These are phyloP conservation scores for Anticlea derivata DNA, from an alignment of 2,888 invertebrate species.

Conservation along the genomic window DNA sequence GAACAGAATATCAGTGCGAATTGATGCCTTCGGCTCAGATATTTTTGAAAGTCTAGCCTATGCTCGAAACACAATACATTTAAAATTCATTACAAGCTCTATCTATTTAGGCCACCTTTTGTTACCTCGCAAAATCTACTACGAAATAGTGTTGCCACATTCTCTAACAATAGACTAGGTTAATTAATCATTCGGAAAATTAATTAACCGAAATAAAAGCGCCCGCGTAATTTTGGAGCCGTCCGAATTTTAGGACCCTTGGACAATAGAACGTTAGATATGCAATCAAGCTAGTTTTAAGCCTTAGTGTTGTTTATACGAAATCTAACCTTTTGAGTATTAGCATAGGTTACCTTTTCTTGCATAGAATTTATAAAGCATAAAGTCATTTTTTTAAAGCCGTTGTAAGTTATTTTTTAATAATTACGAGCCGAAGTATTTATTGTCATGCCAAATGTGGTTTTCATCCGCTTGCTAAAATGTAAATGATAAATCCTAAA, in stretches of 20 bases:
- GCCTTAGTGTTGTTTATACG: not conserved
- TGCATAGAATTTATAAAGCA: too few relatives aligned
- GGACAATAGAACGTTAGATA: slow-evolving; percentile 17
- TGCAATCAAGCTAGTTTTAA: slow-evolving; percentile 3
- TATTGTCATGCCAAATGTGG: too few relatives aligned
- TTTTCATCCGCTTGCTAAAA: not conserved
- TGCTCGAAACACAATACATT: too few relatives aligned
- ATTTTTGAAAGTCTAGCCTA: too few relatives aligned
- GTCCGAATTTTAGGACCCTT: not conserved
- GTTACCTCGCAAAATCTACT: slow-evolving; percentile 22
- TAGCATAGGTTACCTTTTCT: too few relatives aligned
- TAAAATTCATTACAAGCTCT: slow-evolving; percentile 14
- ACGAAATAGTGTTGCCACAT: slow-evolving; percentile 27
- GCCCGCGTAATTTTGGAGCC: slow-evolving; percentile 24
- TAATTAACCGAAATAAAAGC: slow-evolving; percentile 36
- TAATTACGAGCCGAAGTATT: too few relatives aligned
- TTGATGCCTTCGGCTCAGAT: too few relatives aligned
- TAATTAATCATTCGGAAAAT: slow-evolving; percentile 36
- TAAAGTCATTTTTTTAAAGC: too few relatives aligned
- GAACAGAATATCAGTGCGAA: too few relatives aligned
- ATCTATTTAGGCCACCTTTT: slow-evolving; percentile 19
- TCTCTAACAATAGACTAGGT: slow-evolving; percentile 30
- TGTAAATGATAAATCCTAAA: not conserved
- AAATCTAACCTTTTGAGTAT: too few relatives aligned
- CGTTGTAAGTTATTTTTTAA: too few relatives aligned